Evolutionary conservation across 2,113 vertebrate species (phyloP), one percentile per base, ranked within the genome.

Genomic region (Meleagris gallopavo): DNA sequence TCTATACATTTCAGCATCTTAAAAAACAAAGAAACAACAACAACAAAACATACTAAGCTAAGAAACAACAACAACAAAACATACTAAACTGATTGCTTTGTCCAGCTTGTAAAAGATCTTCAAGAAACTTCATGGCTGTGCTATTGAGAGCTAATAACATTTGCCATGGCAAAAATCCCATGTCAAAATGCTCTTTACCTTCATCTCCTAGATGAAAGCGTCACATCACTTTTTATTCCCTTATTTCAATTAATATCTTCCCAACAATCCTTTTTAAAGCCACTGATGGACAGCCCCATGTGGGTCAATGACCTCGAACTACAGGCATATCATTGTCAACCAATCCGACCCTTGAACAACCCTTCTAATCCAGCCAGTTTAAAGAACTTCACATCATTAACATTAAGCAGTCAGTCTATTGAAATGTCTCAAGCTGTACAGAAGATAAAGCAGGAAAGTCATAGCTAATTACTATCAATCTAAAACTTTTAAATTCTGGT

Each of bases 1-100:
- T 99, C 99, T 98, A 99, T 99, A 98, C 99, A 99, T 97, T 99
- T 99, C 97, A 99, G 98, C 99, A 99, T 99, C 99, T 99, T 97
- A 34, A 86, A 96, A 80, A 91, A 57, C 17, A n/a, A 57, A 4
- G 89, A 70, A 25, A 46, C 30, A 41, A 13, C 46, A 78, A 40
- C 48, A 54, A 29, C 52, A 24, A 22, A 48, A 48, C 1, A n/a
- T 3, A 70, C 34, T 3, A 75, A 80, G 29, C 65, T 32, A 57
- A 4, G 89, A 69, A 24, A 46, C 30, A 41, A 13, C 46, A 77
- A 38, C 46, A 52, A 27, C 50, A 46, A 20, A 46, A 46, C 1
- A n/a, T 3, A 70, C 34, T 3, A 75, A 79, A 29, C 65, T 32
- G 40, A 72, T 83, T 89, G 89, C 8, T 92, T 71, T 52, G 15